Evolutionary conservation across 2,888 invertebrate species (phyloP), one percentile per base, ranked within the genome.

Genomic region (Heliconius charithonia): DNA sequence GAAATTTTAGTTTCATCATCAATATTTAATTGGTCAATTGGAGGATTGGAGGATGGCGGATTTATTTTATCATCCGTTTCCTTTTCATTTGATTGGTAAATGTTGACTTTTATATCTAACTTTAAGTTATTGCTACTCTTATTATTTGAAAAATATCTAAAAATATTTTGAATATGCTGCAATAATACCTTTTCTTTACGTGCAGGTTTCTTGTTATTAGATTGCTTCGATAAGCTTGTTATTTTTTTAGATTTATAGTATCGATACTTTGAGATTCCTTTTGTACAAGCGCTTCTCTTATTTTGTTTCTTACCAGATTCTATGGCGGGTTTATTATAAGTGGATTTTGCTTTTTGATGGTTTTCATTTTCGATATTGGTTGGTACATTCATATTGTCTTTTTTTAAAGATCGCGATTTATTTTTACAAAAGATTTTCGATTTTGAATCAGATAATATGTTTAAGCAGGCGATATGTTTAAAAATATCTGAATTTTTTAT

Each of bases 101-200:
- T 82, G 79, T 90, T 92, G 9, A 93, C 84, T 69, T 89, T 87
- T 80, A 93, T 84, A 80, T 93, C 89, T 67, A 93, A 79, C 81
- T 89, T 89, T 22, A 92, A 84, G 77, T 91, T 88, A 65, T 84
- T 89, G 41, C 87, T 85, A 56, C 82, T 82, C 45, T 88, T 83
- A 69, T 83, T 84, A 41, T 87, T 83, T 19, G 86, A 83, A 80
- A 92, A 88, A 82, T 89, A 89, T 74, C 88, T 86, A 9, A 91
- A 85, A 77, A 92, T 81, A 78, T 87, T 87, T 80, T 88, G 83
- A 62, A 89, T 85, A 75, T 90, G 84, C 74, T 87, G 84, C 25
- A 88, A 13, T 63, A 88, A 85, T 75, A 85, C 80, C 72, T 78
- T 82, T 51, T 82, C 79, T 29, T 83, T 75, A 16, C 76, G 75